phyloP scores from a whole-genome alignment of 1,140 invertebrate species.

The Ctenoplectra terminalis region DNA sequence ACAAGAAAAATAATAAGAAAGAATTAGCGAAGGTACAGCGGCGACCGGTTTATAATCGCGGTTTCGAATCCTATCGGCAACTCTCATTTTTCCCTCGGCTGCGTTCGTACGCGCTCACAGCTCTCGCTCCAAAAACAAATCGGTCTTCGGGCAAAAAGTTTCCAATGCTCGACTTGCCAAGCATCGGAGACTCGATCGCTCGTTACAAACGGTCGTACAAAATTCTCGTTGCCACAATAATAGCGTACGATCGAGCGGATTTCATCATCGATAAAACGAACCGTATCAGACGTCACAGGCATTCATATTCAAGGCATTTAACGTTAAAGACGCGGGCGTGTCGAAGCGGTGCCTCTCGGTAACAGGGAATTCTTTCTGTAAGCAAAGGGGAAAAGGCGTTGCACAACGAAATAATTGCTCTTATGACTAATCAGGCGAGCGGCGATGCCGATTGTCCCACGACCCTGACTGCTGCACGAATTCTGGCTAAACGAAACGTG shows the following conservation, averaged over 20 bases:
- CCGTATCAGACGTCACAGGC: not conserved
- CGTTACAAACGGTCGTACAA: no score
- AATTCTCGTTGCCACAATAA: no score
- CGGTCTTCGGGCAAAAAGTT: no score
- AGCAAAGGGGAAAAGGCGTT: not conserved
- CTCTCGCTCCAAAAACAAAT: no score
- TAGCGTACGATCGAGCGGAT: not conserved
- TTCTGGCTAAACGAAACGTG: not conserved
- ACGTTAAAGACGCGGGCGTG: conserved; percentile 8
- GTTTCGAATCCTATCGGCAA: no score
- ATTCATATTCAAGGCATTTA: conserved; percentile 39
- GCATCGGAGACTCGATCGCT: no score
- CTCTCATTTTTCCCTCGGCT: no score
- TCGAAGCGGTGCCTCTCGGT: conserved; percentile 6
- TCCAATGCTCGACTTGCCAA: no score
- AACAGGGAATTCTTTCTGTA: conserved; percentile 10
- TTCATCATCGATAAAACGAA: conserved; percentile 20
- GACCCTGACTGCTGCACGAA: conserved; percentile 3
- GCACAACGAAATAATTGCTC: conserved; percentile 18
- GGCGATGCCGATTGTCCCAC: not conserved
- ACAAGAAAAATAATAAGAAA: no score
- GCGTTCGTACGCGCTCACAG: no score
- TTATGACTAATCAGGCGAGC: conserved; percentile 23
- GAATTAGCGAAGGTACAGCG: no score
- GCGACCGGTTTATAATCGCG: no score